Evolutionary conservation across 2,113 vertebrate species (phyloP).

Genomic region (Crotalus helleri): DNA sequence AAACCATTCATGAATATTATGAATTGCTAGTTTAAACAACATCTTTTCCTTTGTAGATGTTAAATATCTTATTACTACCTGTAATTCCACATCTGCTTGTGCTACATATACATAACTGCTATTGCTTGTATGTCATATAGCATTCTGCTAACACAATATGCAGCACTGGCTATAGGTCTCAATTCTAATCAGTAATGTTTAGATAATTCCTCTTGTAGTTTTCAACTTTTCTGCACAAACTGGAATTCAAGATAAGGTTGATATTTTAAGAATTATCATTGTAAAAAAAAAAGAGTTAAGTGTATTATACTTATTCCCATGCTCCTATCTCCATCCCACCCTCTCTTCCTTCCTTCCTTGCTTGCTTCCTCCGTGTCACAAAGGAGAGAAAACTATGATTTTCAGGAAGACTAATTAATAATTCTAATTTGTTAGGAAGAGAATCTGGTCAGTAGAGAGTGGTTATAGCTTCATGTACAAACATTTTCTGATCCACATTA

Average conservation of each 20-base stretch:
- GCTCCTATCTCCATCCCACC: neutral
- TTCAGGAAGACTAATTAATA: neutral
- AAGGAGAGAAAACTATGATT: neutral
- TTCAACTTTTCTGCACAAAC: neutral
- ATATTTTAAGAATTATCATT: neutral
- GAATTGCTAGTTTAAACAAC: neutral
- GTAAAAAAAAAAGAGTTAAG: too few relatives aligned
- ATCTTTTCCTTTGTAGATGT: neutral
- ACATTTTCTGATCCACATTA: neutral
- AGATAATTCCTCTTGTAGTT: neutral
- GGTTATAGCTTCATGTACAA: neutral
- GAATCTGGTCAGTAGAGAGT: neutral
- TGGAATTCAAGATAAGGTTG: neutral
- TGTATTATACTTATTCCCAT: neutral
- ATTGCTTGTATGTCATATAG: neutral
- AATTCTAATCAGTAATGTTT: neutral
- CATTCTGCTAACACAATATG: neutral
- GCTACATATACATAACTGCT: neutral
- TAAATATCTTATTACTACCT: neutral
- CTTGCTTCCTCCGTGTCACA: neutral
- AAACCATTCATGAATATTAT: neutral
- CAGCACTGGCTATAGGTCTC: neutral
- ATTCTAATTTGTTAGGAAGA: neutral
- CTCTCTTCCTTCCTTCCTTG: rapidly evolving
- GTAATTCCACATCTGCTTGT: neutral